Percentiles rank a stretch among this genome's conserved stretches.
Conservation (phyloP, 2,797 vertebrate species). For the Danio tinwini region DNA sequence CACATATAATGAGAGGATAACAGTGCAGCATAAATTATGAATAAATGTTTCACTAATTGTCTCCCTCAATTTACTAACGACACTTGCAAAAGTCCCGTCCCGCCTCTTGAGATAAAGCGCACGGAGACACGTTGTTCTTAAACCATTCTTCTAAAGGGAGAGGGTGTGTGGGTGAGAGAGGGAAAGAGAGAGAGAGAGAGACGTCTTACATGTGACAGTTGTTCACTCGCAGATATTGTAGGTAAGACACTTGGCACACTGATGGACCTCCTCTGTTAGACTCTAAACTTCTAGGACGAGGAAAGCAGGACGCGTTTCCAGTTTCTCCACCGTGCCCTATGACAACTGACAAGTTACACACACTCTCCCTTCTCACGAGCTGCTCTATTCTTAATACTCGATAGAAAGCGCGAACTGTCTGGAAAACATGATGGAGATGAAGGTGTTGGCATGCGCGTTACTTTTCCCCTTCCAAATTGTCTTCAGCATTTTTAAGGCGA, state of each 20-base stretch:
- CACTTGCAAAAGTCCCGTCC: constrained; percentile 38
- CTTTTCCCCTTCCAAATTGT: constrained; percentile 80
- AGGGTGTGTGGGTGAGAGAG: background rate
- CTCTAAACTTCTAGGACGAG: constrained; percentile 28
- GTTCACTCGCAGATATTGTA: background rate
- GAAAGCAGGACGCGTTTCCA: constrained; percentile 18
- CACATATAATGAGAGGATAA: constrained; percentile 1
- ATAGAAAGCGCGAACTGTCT: background rate
- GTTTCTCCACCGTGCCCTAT: constrained; percentile 14
- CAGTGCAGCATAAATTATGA: background rate
- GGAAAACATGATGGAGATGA: constrained; percentile 75
- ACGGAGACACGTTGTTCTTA: constrained; percentile 8
- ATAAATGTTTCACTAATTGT: background rate
- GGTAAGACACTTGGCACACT: constrained; percentile 40
- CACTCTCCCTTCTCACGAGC: background rate
- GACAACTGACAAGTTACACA: constrained; percentile 46
- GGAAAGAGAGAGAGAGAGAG: constrained; percentile 11
- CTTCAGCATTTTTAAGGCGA: constrained; percentile 76
- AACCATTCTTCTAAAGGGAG: background rate
- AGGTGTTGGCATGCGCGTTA: constrained; percentile 76
- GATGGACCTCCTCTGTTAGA: constrained; percentile 33
- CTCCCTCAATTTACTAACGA: constrained; percentile 7
- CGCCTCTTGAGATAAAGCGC: constrained; percentile 38
- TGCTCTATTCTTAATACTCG: background rate
- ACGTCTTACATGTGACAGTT: constrained; percentile 35